These are phyloP conservation scores for Zalophus californianus DNA, from an alignment of 2,797 vertebrate species.

Conservation along the genomic window DNA sequence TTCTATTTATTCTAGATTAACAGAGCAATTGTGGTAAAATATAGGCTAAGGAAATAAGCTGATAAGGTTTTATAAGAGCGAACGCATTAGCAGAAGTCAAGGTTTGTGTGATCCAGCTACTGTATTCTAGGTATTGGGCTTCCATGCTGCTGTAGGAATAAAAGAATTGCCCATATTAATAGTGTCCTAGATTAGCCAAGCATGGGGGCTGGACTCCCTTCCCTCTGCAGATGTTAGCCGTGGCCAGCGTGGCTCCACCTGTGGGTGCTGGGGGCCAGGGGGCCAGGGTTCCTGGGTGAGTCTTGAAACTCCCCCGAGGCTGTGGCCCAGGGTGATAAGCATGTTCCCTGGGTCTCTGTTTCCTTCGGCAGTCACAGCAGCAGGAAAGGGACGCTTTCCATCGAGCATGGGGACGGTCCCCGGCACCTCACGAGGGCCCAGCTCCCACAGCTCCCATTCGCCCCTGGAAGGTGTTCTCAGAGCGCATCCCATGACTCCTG, in stretches of 20 bases:
- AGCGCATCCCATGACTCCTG: too few relatives aligned
- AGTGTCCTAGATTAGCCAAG: fast-evolving
- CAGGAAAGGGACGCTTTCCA: fast-evolving
- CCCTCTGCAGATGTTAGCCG: background rate
- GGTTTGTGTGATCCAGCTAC: fast-evolving
- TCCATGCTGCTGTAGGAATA: fast-evolving
- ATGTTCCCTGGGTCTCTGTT: fast-evolving
- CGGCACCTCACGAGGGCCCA: background rate
- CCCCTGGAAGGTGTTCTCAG: fast-evolving
- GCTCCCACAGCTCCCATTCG: fast-evolving
- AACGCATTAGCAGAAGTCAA: fast-evolving
- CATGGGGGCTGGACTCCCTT: fast-evolving
- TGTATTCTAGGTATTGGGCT: fast-evolving
- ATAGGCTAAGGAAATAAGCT: too few relatives aligned
- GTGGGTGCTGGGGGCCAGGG: fast-evolving
- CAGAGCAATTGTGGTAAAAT: background rate
- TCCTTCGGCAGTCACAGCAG: background rate
- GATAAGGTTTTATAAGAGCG: fast-evolving
- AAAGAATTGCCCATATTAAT: fast-evolving
- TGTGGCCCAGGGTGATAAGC: background rate
- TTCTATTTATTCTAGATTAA: fast-evolving
- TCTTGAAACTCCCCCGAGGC: background rate
- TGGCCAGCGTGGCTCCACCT: background rate
- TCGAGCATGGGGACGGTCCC: fast-evolving
- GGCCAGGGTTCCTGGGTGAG: background rate